These are phyloP conservation scores for human (Homo sapiens) DNA, from an alignment of 2,113 vertebrate genomes.

Conservation along the genomic window DNA sequence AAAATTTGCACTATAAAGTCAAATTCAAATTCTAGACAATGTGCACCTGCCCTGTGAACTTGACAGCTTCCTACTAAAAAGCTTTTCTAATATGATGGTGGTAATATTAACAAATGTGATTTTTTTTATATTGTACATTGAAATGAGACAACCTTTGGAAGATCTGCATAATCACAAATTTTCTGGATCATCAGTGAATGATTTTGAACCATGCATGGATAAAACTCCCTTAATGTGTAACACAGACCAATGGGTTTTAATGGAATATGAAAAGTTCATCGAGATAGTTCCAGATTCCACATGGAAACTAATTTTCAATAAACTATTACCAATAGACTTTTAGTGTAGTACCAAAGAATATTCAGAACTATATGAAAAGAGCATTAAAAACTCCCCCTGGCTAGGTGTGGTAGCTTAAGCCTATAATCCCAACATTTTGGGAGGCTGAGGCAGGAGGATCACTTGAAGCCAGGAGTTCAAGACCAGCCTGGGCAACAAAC, in stretches of 20 bases:
- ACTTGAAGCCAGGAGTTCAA: no score
- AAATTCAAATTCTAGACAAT: conserved; percentile 35
- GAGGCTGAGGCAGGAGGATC: no score
- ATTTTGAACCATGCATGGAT: neutral
- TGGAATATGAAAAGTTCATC: neutral
- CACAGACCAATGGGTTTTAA: neutral
- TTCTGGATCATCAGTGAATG: neutral
- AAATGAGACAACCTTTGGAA: conserved; percentile 25
- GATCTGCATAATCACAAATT: neutral
- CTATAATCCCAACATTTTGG: no score
- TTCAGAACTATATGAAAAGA: neutral
- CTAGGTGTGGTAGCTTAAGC: no score
- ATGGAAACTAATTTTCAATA: neutral
- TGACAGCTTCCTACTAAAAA: neutral
- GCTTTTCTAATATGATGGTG: neutral
- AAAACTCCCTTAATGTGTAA: neutral
- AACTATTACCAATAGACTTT: neutral
- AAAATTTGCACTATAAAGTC: neutral
- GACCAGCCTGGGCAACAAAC: no score
- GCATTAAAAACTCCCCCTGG: neutral
- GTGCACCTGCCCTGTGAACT: neutral
- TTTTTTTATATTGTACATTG: neutral
- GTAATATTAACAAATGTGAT: neutral
- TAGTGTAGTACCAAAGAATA: neutral
- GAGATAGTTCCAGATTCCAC: neutral